A percentile compares a stretch with the other conserved stretches of the same genome.
phyloP scores from a whole-genome alignment of 1,140 invertebrate species.

The Trypoxylus dichotomus region DNA sequence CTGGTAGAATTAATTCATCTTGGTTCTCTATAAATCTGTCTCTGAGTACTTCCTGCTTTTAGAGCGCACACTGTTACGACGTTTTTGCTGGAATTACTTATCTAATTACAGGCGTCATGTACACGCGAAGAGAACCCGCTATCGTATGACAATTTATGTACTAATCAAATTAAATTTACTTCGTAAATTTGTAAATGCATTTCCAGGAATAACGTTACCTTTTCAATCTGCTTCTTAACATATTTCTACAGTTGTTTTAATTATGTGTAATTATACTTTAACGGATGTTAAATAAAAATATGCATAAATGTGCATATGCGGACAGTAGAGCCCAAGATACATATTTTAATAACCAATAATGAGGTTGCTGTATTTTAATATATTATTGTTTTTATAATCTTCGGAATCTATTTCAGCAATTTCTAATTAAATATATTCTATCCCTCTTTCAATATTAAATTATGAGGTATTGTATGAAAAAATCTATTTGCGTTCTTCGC shows the following conservation, averaged over 20 bases:
- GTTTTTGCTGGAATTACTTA: neutral
- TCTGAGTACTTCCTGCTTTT: neutral
- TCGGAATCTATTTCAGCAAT: too few relatives aligned
- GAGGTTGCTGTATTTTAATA: too few relatives aligned
- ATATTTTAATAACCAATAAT: too few relatives aligned
- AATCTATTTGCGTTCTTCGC: too few relatives aligned
- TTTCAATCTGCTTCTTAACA: neutral
- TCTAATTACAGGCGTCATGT: neutral
- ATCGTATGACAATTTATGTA: slow-evolving; percentile 2
- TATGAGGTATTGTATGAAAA: too few relatives aligned
- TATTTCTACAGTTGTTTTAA: neutral
- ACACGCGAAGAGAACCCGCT: neutral
- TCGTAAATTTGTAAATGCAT: neutral
- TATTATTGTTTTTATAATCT: too few relatives aligned
- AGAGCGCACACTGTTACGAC: neutral
- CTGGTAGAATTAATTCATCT: neutral
- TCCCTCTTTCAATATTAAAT: too few relatives aligned
- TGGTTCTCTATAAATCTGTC: neutral
- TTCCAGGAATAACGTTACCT: neutral
- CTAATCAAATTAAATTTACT: neutral
- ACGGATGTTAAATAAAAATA: too few relatives aligned
- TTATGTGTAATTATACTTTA: slow-evolving; percentile 35
- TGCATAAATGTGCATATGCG: too few relatives aligned
- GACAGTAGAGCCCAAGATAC: too few relatives aligned
- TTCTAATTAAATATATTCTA: too few relatives aligned